A percentile compares a stretch with the other conserved stretches of the same genome.
Conservation (phyloP, 92 coral and sea anemone species). For the Porites cylindrica region DNA sequence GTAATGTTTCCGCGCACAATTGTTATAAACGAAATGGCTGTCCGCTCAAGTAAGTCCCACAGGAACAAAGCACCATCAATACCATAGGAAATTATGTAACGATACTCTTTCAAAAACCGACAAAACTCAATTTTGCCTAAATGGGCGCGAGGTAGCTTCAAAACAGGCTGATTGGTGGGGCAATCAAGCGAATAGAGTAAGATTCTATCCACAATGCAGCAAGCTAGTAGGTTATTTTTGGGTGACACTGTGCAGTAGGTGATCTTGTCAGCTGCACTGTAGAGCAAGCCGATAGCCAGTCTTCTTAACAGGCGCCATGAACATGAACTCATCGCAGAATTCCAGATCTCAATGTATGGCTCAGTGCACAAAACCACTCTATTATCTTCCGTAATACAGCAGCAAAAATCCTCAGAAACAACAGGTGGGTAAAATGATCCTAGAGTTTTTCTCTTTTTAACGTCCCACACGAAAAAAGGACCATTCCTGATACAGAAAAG, state of each 20-base stretch:
- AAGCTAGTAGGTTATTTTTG: slow-evolving; percentile 4
- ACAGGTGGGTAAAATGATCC: not conserved
- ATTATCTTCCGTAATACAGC: not conserved
- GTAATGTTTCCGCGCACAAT: not conserved
- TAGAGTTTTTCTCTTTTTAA: not conserved
- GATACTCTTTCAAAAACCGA: slow-evolving; percentile 32
- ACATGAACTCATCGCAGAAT: not conserved
- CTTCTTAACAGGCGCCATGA: not conserved
- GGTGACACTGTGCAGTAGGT: slow-evolving; percentile 13
- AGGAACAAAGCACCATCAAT: slow-evolving; percentile 20
- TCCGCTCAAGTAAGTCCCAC: not conserved
- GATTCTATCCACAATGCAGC: slow-evolving; percentile 14
- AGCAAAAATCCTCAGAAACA: not conserved
- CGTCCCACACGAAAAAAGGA: not conserved
- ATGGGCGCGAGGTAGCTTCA: not conserved
- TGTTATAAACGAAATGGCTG: slow-evolving; percentile 18
- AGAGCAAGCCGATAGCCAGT: not conserved
- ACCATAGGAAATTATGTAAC: slow-evolving; percentile 33
- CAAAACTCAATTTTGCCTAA: slow-evolving; percentile 41
- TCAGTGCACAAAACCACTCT: not conserved
- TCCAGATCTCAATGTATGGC: not conserved
- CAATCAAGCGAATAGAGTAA: not conserved
- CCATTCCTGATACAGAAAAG: not conserved
- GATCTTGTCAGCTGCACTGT: not conserved
- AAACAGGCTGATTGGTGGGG: not conserved